phyloP scores from a whole-genome alignment of 2,888 invertebrate species.

The Schrankia costaestrigalis region DNA sequence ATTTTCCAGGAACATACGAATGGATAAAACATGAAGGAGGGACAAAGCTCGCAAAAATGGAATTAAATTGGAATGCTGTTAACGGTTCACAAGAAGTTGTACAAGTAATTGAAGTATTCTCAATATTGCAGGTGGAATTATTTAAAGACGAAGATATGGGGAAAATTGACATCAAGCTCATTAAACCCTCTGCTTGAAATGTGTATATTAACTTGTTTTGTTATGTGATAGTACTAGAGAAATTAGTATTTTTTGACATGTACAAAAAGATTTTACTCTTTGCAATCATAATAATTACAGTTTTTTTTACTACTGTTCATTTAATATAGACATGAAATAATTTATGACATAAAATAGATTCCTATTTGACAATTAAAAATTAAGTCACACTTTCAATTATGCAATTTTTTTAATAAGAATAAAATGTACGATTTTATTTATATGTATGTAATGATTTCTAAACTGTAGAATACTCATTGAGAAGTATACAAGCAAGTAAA shows the following conservation, averaged over 20 bases:
- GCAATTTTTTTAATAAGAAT: too few relatives aligned
- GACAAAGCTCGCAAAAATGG: constrained; percentile 64
- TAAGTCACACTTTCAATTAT: too few relatives aligned
- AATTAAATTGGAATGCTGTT: constrained; percentile 55
- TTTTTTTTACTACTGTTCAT: constrained; percentile 6
- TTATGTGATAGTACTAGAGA: background rate
- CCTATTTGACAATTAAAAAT: too few relatives aligned
- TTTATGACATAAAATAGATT: too few relatives aligned
- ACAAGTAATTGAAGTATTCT: constrained; percentile 68
- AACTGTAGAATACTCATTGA: constrained; percentile 5
- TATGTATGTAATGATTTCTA: too few relatives aligned
- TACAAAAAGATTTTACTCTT: constrained; percentile 11
- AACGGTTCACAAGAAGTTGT: constrained; percentile 41
- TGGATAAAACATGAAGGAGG: constrained; percentile 63
- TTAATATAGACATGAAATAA: constrained; percentile 3
- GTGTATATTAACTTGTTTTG: background rate
- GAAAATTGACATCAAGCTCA: constrained; percentile 66
- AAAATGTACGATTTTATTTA: too few relatives aligned
- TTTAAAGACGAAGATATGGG: constrained; percentile 64
- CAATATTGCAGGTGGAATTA: constrained; percentile 61
- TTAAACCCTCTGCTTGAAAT: constrained; percentile 42
- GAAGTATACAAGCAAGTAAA: constrained; percentile 20
- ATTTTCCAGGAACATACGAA: constrained; percentile 65
- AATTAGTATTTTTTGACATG: constrained; percentile 1
- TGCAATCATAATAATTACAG: constrained; percentile 5